Evolutionary conservation across 2,113 vertebrate species (phyloP).

Genomic region (Argyrosomus japonicus): DNA sequence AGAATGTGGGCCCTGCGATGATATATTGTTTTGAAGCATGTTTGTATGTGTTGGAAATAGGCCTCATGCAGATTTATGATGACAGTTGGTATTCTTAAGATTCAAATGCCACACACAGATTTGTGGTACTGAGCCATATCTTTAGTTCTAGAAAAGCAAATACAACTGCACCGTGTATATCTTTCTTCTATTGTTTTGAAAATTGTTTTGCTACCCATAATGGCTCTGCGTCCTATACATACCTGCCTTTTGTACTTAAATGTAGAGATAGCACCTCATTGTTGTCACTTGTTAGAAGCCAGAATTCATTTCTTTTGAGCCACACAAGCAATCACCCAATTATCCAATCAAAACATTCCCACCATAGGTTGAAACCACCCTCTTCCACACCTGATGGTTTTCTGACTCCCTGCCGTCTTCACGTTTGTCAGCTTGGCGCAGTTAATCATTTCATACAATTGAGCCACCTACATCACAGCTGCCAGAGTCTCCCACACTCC

Average conservation of each 20-base stretch:
- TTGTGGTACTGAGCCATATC: constrained; percentile 9
- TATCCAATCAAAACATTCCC: background rate
- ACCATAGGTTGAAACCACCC: background rate
- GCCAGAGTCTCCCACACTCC: background rate
- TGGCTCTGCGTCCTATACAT: background rate
- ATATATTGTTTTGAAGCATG: constrained; percentile 44
- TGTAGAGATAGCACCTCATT: background rate
- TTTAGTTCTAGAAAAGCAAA: constrained; percentile 6
- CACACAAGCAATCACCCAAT: constrained; percentile 16
- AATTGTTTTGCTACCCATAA: background rate
- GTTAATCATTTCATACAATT: background rate
- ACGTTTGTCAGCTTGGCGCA: background rate
- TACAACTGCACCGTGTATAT: background rate
- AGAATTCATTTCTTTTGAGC: constrained; percentile 2
- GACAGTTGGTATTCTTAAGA: constrained; percentile 50
- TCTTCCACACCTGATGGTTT: background rate
- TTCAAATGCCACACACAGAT: constrained; percentile 44
- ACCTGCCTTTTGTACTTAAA: background rate
- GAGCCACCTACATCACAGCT: no score
- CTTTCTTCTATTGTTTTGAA: background rate
- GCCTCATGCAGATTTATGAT: constrained; percentile 35
- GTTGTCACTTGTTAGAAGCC: background rate
- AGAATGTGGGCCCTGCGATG: constrained; percentile 16
- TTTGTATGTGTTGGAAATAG: constrained; percentile 41
- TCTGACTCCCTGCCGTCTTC: background rate